phyloP scores from a whole-genome alignment of 1,140 invertebrate genomes.

The Theocolax elegans region DNA sequence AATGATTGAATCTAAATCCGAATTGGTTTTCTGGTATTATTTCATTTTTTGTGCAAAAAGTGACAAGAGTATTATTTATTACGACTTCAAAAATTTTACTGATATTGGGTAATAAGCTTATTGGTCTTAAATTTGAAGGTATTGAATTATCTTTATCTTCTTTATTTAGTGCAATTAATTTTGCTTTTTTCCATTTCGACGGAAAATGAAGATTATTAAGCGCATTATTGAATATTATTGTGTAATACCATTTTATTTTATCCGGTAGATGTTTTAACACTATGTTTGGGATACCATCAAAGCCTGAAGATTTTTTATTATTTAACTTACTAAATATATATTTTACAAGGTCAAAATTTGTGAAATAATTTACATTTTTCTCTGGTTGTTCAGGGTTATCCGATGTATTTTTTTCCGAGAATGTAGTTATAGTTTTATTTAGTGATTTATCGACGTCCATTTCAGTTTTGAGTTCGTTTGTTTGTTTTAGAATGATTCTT shows the following conservation, averaged over 20 bases:
- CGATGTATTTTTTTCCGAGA: neutral
- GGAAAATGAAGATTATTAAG: neutral
- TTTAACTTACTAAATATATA: neutral
- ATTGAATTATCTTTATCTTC: neutral
- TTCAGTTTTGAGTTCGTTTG: too few relatives aligned
- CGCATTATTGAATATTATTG: neutral
- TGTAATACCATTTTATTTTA: neutral
- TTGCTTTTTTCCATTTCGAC: neutral
- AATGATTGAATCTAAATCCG: conserved; percentile 40
- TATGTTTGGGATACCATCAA: neutral
- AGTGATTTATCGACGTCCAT: too few relatives aligned
- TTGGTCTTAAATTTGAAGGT: conserved; percentile 6
- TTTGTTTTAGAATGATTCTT: too few relatives aligned
- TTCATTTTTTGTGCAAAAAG: conserved; percentile 34
- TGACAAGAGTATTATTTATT: conserved; percentile 19
- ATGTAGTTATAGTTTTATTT: too few relatives aligned
- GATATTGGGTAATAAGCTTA: conserved; percentile 38
- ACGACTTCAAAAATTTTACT: conserved; percentile 48
- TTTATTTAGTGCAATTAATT: neutral
- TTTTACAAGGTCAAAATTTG: neutral
- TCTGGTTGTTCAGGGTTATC: neutral
- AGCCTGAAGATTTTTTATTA: neutral
- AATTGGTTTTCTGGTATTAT: conserved; percentile 47
- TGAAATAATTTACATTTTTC: too few relatives aligned
- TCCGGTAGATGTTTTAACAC: neutral